phyloP scores from a whole-genome alignment of 64 coral and sea anemone genomes.

The Pachyseris speciosa region DNA sequence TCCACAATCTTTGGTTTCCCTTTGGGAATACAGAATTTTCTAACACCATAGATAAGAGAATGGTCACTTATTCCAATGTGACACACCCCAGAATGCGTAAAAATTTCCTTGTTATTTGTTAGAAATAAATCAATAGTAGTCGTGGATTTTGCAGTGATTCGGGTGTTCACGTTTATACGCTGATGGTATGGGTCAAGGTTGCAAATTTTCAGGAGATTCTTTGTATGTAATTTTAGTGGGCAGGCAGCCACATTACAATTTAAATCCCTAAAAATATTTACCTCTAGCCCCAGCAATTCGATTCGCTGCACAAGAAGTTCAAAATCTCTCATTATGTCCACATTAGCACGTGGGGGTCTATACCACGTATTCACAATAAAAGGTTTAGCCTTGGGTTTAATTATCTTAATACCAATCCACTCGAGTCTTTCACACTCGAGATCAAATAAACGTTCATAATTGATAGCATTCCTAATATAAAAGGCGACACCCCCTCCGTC shows the following conservation, averaged over 20 bases:
- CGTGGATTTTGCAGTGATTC: not conserved
- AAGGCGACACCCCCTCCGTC: not conserved
- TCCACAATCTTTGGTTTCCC: not conserved
- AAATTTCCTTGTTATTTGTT: not conserved
- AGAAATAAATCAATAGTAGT: not conserved
- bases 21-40: not conserved
- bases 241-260: not conserved
- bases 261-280: not conserved
- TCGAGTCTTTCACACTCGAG: not conserved
- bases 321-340: not conserved
- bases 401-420: not conserved
- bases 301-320: not conserved
- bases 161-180: not conserved
- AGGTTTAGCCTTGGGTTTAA: conserved; percentile 9
- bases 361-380: not conserved
- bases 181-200: not conserved
- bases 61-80: conserved; percentile 23
- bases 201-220: not conserved
- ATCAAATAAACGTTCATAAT: not conserved
- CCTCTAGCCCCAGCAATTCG: not conserved
- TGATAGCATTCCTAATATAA: not conserved
- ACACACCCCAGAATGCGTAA: not conserved
- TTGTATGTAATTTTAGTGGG: not conserved
- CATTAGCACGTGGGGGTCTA: not conserved
- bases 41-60: not conserved